Conservation (phyloP, 1,140 invertebrate species). For the Dendroctonus ponderosae region DNA sequence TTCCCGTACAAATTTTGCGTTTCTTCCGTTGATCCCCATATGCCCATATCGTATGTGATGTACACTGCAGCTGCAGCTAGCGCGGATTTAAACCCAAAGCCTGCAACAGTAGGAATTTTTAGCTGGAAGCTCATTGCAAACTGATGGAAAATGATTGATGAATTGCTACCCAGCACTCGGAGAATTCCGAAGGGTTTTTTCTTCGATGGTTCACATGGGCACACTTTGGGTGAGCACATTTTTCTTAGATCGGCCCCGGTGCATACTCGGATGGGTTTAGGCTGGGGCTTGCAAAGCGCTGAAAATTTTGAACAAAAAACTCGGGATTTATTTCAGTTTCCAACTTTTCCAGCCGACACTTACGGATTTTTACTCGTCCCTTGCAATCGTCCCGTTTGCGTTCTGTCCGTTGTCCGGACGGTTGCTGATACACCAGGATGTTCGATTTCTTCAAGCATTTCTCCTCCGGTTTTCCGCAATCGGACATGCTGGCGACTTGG, state of each 20-base stretch:
- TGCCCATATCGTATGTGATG: slow-evolving; percentile 41
- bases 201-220: slow-evolving; percentile 28
- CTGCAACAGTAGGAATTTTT: slow-evolving; percentile 4
- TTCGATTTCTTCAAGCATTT: slow-evolving; percentile 38
- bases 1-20: slow-evolving; percentile 39
- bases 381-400: slow-evolving; percentile 15
- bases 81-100: slow-evolving; percentile 38
- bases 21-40: slow-evolving; percentile 41
- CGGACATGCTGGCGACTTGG: not conserved
- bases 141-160: too few relatives aligned
- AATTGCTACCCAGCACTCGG: too few relatives aligned
- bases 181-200: too few relatives aligned
- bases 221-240: slow-evolving; percentile 40
- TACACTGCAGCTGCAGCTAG: slow-evolving; percentile 38
- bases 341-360: slow-evolving; percentile 2
- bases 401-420: slow-evolving; percentile 20
- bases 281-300: slow-evolving; percentile 37
- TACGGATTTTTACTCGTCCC: slow-evolving; percentile 26
- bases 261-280: slow-evolving; percentile 42
- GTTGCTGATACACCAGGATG: slow-evolving; percentile 36
- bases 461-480: not conserved
- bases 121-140: too few relatives aligned
- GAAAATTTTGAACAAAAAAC: too few relatives aligned
- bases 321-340: too few relatives aligned
- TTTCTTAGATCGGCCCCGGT: slow-evolving; percentile 41